Evolutionary conservation across 2,888 invertebrate genomes (phyloP).

Genomic region (Cheilosia vulpina): DNA sequence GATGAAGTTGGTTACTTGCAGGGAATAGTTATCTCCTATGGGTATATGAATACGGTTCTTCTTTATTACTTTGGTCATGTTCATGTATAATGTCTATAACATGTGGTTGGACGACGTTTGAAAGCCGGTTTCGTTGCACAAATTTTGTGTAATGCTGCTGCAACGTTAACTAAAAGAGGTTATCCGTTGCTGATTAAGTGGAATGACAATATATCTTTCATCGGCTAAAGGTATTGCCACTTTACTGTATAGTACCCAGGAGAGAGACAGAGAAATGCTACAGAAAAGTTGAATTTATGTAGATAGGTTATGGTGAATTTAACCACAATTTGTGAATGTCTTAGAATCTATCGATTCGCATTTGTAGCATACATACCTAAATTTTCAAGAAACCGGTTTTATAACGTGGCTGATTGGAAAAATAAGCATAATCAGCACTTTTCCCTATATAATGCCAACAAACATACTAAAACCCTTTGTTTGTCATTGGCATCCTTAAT

Average conservation of each 20-base stretch:
- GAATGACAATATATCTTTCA: constrained; percentile 21
- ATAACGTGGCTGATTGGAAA: no score
- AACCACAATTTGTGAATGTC: no score
- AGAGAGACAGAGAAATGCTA: constrained; percentile 1
- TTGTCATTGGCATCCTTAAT: no score
- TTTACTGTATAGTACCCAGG: background rate
- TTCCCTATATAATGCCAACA: no score
- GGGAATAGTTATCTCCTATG: constrained; percentile 21
- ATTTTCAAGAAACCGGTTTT: no score
- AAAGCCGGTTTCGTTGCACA: constrained; percentile 47
- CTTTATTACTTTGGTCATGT: constrained; percentile 56
- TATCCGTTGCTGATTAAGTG: constrained; percentile 54
- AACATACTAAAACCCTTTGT: no score
- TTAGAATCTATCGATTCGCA: no score
- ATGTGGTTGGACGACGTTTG: constrained; percentile 22
- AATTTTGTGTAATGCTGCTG: constrained; percentile 37
- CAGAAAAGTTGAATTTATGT: background rate
- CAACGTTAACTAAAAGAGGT: constrained; percentile 60
- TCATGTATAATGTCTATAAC: constrained; percentile 36
- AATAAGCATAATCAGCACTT: no score
- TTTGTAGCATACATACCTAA: no score
- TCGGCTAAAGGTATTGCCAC: background rate
- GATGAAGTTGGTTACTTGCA: constrained; percentile 45
- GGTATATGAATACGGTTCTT: constrained; percentile 59
- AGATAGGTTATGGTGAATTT: no score